phyloP scores from a whole-genome alignment of 2,113 vertebrate genomes.

The Podarcis raffonei region DNA sequence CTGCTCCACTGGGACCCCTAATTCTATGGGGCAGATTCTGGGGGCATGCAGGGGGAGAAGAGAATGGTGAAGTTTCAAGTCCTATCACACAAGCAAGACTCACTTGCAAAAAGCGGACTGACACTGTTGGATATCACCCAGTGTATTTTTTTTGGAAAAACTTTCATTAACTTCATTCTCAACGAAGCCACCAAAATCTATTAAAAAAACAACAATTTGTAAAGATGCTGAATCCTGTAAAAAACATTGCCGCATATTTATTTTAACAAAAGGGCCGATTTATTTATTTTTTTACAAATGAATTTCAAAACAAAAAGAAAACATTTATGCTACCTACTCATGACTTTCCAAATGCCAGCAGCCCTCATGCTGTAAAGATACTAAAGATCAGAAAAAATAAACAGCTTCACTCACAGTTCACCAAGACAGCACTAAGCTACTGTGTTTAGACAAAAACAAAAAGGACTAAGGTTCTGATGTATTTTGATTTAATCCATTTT shows the following conservation, averaged over 20 bases:
- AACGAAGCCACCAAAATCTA: slow-evolving; percentile 45
- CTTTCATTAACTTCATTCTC: slow-evolving; percentile 52
- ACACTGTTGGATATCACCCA: too few relatives aligned
- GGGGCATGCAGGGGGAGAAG: too few relatives aligned
- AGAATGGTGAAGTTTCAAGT: too few relatives aligned
- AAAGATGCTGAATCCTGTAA: slow-evolving; percentile 79
- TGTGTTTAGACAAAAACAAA: slow-evolving; percentile 88
- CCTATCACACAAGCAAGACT: too few relatives aligned
- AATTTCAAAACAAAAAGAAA: slow-evolving; percentile 84
- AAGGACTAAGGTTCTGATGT: slow-evolving; percentile 88
- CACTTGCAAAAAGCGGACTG: too few relatives aligned
- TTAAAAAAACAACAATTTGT: slow-evolving; percentile 67
- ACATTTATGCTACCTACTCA: slow-evolving; percentile 82
- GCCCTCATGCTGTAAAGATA: slow-evolving; percentile 82
- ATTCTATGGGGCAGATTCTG: too few relatives aligned
- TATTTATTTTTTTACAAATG: slow-evolving; percentile 84
- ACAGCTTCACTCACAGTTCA: slow-evolving; percentile 87
- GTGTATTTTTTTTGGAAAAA: slow-evolving; percentile 4
- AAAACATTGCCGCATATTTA: slow-evolving; percentile 85
- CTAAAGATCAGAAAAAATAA: slow-evolving; percentile 81
- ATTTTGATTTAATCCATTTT: slow-evolving; percentile 89
- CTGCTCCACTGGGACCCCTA: too few relatives aligned
- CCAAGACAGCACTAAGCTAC: slow-evolving; percentile 87
- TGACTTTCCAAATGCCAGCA: slow-evolving; percentile 85
- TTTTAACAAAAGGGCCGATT: slow-evolving; percentile 85